phyloP scores from a whole-genome alignment of 2,113 vertebrate genomes.

The Eubucco bourcierii region DNA sequence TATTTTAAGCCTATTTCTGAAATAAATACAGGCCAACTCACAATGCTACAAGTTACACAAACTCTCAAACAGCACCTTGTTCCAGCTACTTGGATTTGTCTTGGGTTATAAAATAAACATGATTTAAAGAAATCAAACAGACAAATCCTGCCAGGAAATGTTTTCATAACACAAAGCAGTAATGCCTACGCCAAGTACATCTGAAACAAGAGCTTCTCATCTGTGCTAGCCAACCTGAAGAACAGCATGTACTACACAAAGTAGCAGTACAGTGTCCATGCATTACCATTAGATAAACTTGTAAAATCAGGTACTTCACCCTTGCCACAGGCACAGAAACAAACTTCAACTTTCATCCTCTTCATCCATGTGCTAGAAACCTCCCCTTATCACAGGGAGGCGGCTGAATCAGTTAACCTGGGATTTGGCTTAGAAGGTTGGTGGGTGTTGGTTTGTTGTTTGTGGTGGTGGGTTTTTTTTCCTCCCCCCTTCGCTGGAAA shows the following conservation, averaged over 20 bases:
- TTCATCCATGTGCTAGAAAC: background rate
- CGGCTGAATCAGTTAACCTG: background rate
- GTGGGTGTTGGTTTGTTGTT: no score
- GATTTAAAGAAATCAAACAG: conserved; percentile 17
- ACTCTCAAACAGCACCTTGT: background rate
- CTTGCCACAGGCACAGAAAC: background rate
- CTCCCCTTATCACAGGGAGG: background rate
- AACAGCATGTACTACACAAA: background rate
- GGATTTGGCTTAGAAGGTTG: background rate
- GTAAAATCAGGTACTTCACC: background rate
- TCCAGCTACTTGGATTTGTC: background rate
- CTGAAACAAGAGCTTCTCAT: background rate
- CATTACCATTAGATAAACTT: background rate
- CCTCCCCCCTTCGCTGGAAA: background rate
- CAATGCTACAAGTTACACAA: background rate
- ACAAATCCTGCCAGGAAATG: background rate
- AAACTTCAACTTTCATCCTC: background rate
- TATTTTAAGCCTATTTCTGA: background rate
- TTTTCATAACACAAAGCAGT: background rate
- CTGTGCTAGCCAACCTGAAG: background rate
- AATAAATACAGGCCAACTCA: background rate
- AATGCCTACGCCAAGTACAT: background rate
- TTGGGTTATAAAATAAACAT: background rate
- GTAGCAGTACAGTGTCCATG: background rate
- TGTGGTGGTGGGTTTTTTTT: no score